Evolutionary conservation across 1,140 invertebrate genomes (phyloP).

Genomic region (Philotrypesis tridentata): DNA sequence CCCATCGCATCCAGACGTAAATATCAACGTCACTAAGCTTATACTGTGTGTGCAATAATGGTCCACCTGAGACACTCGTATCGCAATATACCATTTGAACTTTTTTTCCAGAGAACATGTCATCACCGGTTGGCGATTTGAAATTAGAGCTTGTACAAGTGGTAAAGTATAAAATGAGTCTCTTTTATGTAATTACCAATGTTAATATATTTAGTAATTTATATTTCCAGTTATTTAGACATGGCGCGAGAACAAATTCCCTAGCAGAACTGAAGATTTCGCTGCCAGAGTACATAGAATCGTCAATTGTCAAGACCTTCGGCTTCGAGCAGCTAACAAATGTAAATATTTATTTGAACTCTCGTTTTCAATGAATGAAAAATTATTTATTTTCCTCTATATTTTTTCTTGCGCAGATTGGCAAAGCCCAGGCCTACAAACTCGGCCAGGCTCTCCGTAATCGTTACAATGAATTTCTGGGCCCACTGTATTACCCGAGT

Average conservation of each 20-base stretch:
- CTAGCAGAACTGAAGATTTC: not conserved
- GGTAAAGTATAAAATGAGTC: too few species aligned
- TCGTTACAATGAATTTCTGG: conserved; percentile 59
- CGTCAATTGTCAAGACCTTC: not conserved
- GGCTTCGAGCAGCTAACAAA: conserved; percentile 40
- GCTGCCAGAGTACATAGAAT: not conserved
- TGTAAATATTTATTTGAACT: conserved; percentile 17
- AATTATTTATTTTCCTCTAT: too few species aligned
- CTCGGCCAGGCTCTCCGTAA: conserved; percentile 10
- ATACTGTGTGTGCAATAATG: too few species aligned
- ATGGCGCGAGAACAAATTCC: conserved; percentile 28
- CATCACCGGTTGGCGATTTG: too few species aligned
- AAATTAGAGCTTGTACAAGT: too few species aligned
- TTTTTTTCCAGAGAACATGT: too few species aligned
- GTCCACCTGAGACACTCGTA: too few species aligned
- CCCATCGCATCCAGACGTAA: too few species aligned
- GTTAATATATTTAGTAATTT: too few species aligned
- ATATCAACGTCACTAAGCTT: too few species aligned
- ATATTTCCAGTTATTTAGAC: not conserved
- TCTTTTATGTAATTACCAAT: too few species aligned
- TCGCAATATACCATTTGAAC: too few species aligned
- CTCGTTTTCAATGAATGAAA: not conserved
- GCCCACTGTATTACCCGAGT: conserved; percentile 67
- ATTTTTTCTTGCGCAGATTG: not conserved
- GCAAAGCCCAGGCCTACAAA: conserved; percentile 1